These are phyloP conservation scores for Elgaria multicarinata DNA, from an alignment of 2,113 vertebrate genomes.

Conservation along the genomic window DNA sequence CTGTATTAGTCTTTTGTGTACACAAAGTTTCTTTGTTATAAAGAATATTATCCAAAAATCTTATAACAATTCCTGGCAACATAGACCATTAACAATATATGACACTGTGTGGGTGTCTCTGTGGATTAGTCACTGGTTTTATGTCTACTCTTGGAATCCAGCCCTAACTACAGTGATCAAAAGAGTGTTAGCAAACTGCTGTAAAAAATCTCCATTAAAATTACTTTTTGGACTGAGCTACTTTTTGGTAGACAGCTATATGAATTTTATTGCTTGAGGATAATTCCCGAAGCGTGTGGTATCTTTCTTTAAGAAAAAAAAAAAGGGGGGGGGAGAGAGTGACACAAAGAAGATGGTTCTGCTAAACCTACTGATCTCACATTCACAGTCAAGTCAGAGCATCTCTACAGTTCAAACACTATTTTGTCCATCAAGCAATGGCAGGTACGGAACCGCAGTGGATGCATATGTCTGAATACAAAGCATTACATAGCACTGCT, in stretches of 20 bases:
- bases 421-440: slow-evolving; percentile 23
- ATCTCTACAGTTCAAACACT: slow-evolving; percentile 37
- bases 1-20: slow-evolving; percentile 69
- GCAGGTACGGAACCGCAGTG: neutral
- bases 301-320: slow-evolving; percentile 26
- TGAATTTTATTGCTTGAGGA: slow-evolving; percentile 65
- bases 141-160: slow-evolving; percentile 80
- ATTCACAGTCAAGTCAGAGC: slow-evolving; percentile 44
- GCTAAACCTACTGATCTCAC: neutral
- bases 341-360: neutral
- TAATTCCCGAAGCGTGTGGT: neutral
- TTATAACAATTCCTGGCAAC: slow-evolving; percentile 80
- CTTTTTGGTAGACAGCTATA: slow-evolving; percentile 71
- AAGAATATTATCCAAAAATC: slow-evolving; percentile 78
- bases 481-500: slow-evolving; percentile 29
- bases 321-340: slow-evolving; percentile 63
- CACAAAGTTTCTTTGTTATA: slow-evolving; percentile 70
- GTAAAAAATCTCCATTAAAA: slow-evolving; percentile 85
- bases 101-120: slow-evolving; percentile 79
- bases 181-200: slow-evolving; percentile 82
- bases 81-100: slow-evolving; percentile 83
- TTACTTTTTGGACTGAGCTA: slow-evolving; percentile 75
- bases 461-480: slow-evolving; percentile 32
- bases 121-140: slow-evolving; percentile 84
- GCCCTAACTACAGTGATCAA: slow-evolving; percentile 83